Conservation (phyloP, 30 jellyfish, hydroid and myxozoan genomes). For the Pseudorhiza aurosa region DNA sequence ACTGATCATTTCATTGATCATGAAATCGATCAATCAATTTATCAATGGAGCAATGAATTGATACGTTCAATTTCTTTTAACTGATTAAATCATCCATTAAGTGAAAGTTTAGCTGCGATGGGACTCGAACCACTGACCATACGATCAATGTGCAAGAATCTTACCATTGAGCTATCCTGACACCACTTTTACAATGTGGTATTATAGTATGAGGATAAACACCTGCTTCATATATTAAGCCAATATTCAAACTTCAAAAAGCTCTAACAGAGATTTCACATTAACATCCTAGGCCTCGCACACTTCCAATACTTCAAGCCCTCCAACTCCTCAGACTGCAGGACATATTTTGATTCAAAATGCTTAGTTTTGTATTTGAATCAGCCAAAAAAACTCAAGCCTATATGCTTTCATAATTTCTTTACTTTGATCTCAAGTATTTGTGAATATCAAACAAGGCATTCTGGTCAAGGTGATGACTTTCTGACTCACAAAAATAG, state of each 20-base stretch:
- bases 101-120: no score
- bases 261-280: neutral
- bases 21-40: no score
- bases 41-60: no score
- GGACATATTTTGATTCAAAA: slow-evolving; percentile 13
- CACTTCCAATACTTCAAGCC: slow-evolving; percentile 18
- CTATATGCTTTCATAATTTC: slow-evolving; percentile 28
- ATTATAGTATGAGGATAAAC: slow-evolving; percentile 21
- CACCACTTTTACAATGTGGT: slow-evolving; percentile 18
- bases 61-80: no score
- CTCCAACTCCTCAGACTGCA: slow-evolving; percentile 22
- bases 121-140: no score
- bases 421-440: neutral
- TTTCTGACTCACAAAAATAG: neutral
- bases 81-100: no score
- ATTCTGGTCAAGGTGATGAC: neutral
- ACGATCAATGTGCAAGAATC: no score
- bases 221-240: slow-evolving; percentile 2
- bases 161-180: no score
- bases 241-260: slow-evolving; percentile 14
- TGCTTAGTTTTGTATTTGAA: slow-evolving; percentile 16
- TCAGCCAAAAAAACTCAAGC: slow-evolving; percentile 30
- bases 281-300: neutral
- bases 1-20: no score
- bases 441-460: neutral